These are phyloP conservation scores for Orchesella flavescens DNA, from an alignment of 2,888 invertebrate species.

Conservation along the genomic window DNA sequence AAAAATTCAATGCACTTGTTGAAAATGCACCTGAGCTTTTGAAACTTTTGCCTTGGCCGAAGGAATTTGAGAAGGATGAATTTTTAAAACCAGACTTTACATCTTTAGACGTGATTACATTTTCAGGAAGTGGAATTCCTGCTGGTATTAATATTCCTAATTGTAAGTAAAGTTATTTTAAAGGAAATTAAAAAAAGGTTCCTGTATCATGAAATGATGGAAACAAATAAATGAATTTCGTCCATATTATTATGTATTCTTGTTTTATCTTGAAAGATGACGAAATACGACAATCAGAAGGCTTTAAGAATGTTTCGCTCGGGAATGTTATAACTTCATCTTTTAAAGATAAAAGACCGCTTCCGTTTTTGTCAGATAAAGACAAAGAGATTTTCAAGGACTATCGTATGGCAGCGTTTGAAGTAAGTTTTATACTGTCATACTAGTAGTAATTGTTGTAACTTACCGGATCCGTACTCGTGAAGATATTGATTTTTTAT, in stretches of 20 bases:
- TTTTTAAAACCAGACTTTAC: constrained; percentile 97
- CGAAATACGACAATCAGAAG: constrained; percentile 96
- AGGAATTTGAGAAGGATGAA: constrained; percentile 88
- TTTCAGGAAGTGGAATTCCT: constrained; percentile 93
- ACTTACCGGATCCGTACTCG: no score
- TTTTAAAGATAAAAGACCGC: constrained; percentile 80
- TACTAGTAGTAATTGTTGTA: no score
- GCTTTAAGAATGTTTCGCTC: constrained; percentile 98
- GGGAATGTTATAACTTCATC: constrained; percentile 95
- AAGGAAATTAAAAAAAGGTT: background rate
- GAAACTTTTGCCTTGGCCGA: constrained; percentile 88
- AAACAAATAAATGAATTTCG: background rate
- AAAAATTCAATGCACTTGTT: constrained; percentile 88
- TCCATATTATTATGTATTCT: no score
- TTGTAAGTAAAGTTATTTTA: constrained; percentile 78
- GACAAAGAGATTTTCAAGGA: constrained; percentile 87
- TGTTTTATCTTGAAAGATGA: constrained; percentile 81
- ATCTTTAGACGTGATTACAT: constrained; percentile 92
- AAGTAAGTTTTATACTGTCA: constrained; percentile 77
- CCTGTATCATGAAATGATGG: background rate
- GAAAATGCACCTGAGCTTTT: constrained; percentile 87
- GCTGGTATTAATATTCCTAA: constrained; percentile 98
- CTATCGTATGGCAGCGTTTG: constrained; percentile 88
- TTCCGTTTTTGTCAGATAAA: constrained; percentile 85
- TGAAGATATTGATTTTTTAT: no score